phyloP scores from a whole-genome alignment of 2,113 vertebrate species.

The Plectropomus leopardus region DNA sequence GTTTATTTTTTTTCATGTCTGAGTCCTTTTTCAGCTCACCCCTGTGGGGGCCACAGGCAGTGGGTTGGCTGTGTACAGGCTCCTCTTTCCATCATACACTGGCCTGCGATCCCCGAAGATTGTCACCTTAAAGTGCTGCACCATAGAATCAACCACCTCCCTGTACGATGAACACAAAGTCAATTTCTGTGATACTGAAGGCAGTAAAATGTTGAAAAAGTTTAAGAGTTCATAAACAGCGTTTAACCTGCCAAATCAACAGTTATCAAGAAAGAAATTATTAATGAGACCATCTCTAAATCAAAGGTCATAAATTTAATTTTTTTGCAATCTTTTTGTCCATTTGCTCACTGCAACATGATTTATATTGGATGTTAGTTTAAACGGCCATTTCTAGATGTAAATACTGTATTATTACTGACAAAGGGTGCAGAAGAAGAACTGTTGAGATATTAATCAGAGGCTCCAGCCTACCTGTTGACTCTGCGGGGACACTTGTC shows the following conservation, averaged over 20 bases:
- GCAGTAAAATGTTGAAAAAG: background rate
- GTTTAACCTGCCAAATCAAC: background rate
- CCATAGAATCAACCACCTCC: constrained; percentile 99
- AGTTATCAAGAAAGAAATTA: background rate
- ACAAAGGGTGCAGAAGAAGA: background rate
- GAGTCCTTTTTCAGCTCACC: constrained; percentile 83
- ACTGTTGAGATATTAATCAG: background rate
- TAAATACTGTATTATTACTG: background rate
- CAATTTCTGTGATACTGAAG: background rate
- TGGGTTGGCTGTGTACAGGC: constrained; percentile 98
- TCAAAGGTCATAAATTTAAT: too few species aligned
- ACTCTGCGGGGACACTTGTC: constrained; percentile 99
- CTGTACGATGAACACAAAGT: constrained; percentile 77
- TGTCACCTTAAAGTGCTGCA: constrained; percentile 99
- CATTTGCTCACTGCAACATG: background rate
- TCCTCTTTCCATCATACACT: constrained; percentile 99
- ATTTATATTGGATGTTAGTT: background rate
- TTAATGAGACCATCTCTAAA: too few species aligned
- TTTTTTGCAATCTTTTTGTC: too few species aligned
- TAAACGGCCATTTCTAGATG: background rate
- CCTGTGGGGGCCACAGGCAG: constrained; percentile 96
- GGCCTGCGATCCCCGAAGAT: constrained; percentile 99
- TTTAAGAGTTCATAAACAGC: background rate
- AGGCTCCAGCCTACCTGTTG: constrained; percentile 88
- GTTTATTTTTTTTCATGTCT: background rate